These are phyloP conservation scores for Cosmorhoe ocellata DNA, from an alignment of 2,888 invertebrate species.

Conservation along the genomic window DNA sequence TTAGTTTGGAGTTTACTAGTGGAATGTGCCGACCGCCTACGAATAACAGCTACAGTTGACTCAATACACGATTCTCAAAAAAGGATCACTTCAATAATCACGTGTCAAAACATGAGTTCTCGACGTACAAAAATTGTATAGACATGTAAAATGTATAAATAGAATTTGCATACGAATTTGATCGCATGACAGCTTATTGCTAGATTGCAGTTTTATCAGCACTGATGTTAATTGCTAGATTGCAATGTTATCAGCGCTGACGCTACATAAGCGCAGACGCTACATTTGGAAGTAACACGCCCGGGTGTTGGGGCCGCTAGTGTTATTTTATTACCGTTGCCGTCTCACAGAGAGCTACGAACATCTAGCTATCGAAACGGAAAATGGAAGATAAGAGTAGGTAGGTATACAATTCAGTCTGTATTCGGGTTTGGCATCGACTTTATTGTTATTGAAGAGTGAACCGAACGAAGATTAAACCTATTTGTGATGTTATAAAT, in stretches of 20 bases:
- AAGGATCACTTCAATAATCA: conserved; percentile 76
- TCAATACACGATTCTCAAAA: conserved; percentile 82
- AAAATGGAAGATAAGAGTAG: conserved; percentile 68
- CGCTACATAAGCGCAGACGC: conserved; percentile 39
- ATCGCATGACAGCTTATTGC: conserved; percentile 75
- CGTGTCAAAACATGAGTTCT: conserved; percentile 74
- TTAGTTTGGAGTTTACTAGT: conserved; percentile 74
- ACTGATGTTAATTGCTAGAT: conserved; percentile 35
- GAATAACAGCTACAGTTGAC: conserved; percentile 77
- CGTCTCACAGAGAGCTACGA: conserved; percentile 31
- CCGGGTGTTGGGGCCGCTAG: conserved; percentile 19
- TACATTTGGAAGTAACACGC: conserved; percentile 42
- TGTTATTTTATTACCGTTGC: conserved; percentile 27
- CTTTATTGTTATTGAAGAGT: conserved; percentile 59
- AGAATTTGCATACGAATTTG: conserved; percentile 69
- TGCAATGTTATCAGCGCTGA: conserved; percentile 39
- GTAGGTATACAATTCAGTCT: conserved; percentile 78
- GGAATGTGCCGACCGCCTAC: conserved; percentile 82
- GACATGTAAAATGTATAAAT: conserved; percentile 82
- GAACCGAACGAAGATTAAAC: conserved; percentile 38
- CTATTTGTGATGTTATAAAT: conserved; percentile 51
- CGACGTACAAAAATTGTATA: conserved; percentile 81
- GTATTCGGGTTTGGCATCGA: conserved; percentile 77
- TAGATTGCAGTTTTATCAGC: conserved; percentile 66
- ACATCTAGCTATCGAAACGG: conserved; percentile 42